Evolutionary conservation across 2,113 vertebrate genomes (phyloP), one percentile per base, ranked within the genome.

Genomic region (Prochilodus magdalenae): DNA sequence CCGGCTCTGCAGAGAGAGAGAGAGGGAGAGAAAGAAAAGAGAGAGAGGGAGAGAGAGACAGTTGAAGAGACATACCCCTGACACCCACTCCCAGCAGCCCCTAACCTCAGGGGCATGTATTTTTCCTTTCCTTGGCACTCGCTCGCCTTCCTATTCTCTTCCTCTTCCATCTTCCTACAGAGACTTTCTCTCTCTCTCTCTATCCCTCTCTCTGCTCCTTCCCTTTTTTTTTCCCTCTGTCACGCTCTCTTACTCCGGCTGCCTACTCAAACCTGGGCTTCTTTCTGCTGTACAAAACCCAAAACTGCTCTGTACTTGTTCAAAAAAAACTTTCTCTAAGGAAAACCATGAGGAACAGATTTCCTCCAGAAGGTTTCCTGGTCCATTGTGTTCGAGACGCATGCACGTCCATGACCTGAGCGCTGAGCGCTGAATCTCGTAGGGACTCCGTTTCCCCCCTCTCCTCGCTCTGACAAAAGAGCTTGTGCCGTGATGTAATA

Each of bases 21-120:
- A 70, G 79, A 24, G 71, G 55, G 80, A 69, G 49, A 51, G 59
- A 80, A 84, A 88, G 85, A n/a, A 87, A 86, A 91, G 85, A 90
- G 88, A 6, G 83, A 90, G 89, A 20, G 86, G 70, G 85, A 85
- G 89, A 86, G 84, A 88, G 87, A 90, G 85, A 90, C 88, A 14
- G 30, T 77, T 77, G 67, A 74, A 69, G 79, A 86, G 70, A 29
- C 59, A 85, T 93, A 94, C 93, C n/a, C n/a, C 93, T 94, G 92
- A 93, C 92, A 92, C 90, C 91, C 89, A 90, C 91, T 85, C 83
- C 84, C 86, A 86, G 83, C 83, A 87, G 89, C 87, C 89, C 81
- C 82, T 76, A 86, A 87, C 80, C 79, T 79, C 82, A 84, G 77
- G 80, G 83, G 72, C 77, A 83, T 79, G 75, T 49, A 80, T 80